Evolutionary conservation across 2,797 vertebrate genomes (phyloP), one percentile per base, ranked within the genome.

Genomic region (Dicrostonyx torquatus): DNA sequence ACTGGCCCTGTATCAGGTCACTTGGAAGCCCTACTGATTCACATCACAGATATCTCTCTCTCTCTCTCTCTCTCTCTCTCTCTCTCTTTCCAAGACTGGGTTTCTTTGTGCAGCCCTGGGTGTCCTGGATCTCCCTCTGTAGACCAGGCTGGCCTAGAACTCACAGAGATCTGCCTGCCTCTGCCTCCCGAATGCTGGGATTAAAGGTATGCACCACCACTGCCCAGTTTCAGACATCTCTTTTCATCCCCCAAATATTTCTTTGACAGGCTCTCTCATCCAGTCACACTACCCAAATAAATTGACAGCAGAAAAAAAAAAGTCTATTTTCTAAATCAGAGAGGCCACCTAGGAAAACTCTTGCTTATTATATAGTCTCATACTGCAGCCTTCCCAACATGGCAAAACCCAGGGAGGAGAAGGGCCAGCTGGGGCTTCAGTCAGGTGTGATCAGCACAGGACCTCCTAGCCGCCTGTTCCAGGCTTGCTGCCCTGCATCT

Each of bases 211-310:
- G 17, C 0, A 1, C 5, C 10, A 64, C 40, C 60, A 64, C 17
- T 2, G 5, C 40, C 17, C 8, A 9, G 45, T 34, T 70, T 26
- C 64, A 86, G 22, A 37, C 50, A 18, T 62, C 84, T 77, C 55
- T 53, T 85, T 94, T 92, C 50, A 82, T 37, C 26, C 17, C 64
- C 14, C 83, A 70, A 73, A 77, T 53, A 53, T 91, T 75, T 80
- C 82, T 24, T 79, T 43, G 66, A n/a, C 20, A 24, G 55, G 43
- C 24, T 4, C 66, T 64, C 15, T n/a, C 82, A 82, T 62, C 18
- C 26, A 73, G 37, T 79, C 73, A 89, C 90, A 31, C 62, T 73
- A 64, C 68, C 37, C 80, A 82, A 90, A 60, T 34, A 15, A 20
- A 75, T 70, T 50, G 60, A 15, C 11, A 26, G 48, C 55, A 45